Percentiles rank a stretch among this genome's conserved stretches.
Conservation (phyloP, 2,797 vertebrate genomes). For the Glossophaga mutica region DNA sequence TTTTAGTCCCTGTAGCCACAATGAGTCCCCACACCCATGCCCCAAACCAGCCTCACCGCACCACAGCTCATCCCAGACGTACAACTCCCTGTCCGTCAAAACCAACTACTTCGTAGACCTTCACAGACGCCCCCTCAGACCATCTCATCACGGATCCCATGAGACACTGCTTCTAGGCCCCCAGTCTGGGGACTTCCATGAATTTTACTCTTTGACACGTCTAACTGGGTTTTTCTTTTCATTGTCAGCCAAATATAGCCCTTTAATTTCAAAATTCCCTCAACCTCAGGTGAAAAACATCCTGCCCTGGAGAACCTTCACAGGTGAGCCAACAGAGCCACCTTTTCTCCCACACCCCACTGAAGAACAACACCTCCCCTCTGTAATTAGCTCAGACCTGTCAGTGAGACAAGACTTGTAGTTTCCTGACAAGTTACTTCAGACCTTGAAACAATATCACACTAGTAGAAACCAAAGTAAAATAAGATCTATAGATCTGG, state of each 20-base stretch:
- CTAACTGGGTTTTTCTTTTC: not conserved
- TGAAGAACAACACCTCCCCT: not conserved
- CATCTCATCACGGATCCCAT: not conserved
- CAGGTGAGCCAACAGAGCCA: not conserved
- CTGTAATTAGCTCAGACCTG: not conserved
- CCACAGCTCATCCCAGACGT: not conserved
- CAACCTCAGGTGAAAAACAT: not conserved
- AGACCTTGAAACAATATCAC: not conserved
- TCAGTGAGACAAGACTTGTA: not conserved
- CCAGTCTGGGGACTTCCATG: not conserved
- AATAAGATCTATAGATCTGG: not conserved
- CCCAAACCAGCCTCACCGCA: not conserved
- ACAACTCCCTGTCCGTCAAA: not conserved
- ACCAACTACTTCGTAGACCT: not conserved
- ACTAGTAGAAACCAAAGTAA: not conserved
- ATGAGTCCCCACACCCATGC: rapidly evolving
- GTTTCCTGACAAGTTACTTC: not conserved
- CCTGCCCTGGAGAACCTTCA: not conserved
- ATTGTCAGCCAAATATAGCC: not conserved
- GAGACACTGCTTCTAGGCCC: not conserved
- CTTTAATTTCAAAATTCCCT: not conserved
- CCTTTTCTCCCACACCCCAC: not conserved
- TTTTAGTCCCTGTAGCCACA: not conserved
- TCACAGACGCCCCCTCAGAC: not conserved
- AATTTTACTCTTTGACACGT: not conserved